Conservation (phyloP, 2,888 invertebrate species). For the Andrena trimmerana region DNA sequence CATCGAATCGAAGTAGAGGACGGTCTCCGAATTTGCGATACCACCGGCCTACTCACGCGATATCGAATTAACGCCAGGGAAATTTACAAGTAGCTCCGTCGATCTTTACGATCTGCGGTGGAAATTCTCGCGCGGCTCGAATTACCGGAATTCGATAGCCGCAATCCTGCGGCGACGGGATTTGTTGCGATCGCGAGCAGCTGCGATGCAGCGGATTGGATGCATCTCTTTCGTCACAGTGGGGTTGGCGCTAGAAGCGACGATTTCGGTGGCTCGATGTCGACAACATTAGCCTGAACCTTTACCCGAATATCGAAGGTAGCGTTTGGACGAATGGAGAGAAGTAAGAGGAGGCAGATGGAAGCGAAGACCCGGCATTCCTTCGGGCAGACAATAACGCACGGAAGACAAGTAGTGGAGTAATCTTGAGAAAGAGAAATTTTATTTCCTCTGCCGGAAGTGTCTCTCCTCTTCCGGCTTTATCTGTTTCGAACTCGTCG, state of each 20-base stretch:
- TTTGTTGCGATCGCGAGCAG: constrained; percentile 49
- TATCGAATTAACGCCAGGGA: constrained; percentile 8
- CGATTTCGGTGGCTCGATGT: too few species aligned
- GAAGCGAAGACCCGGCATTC: constrained; percentile 13
- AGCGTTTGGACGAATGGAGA: neutral
- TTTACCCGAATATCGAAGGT: neutral
- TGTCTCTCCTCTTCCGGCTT: constrained; percentile 62
- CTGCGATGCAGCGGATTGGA: constrained; percentile 7
- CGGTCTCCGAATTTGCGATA: neutral
- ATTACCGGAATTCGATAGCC: constrained; percentile 60
- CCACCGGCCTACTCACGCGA: neutral
- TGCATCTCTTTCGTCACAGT: constrained; percentile 19
- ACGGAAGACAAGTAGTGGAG: constrained; percentile 49
- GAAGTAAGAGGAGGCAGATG: neutral
- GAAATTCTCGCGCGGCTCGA: constrained; percentile 46
- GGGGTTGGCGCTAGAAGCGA: neutral
- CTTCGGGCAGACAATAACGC: constrained; percentile 55
- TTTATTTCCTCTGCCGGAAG: constrained; percentile 72
- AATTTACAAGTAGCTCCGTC: constrained; percentile 40
- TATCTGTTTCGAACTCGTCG: constrained; percentile 66
- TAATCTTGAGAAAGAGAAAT: constrained; percentile 70
- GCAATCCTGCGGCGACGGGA: constrained; percentile 40
- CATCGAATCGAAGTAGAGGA: neutral
- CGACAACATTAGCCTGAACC: neutral
- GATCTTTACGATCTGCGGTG: constrained; percentile 45